Evolutionary conservation across 2,113 vertebrate species (phyloP).

Genomic region (Girardinichthys multiradiatus): DNA sequence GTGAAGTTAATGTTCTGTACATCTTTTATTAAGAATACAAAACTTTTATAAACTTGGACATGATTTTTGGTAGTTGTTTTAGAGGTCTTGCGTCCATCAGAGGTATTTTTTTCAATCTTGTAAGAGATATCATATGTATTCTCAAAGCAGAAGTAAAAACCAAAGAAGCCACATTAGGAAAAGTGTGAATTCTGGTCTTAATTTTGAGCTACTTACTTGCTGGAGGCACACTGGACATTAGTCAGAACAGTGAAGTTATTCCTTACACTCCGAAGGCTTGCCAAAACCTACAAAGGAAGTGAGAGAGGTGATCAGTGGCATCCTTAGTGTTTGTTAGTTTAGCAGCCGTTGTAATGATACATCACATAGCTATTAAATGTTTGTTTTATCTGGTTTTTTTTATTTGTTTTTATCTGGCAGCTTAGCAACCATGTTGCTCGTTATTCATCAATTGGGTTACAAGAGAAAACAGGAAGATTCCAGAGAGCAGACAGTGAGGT

Average conservation of each 20-base stretch:
- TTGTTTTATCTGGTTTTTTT: not conserved
- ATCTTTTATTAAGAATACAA: not conserved
- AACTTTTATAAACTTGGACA: not conserved
- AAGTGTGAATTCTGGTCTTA: not conserved
- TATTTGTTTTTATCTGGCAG: not conserved
- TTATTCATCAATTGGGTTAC: not conserved
- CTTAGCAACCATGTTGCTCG: not conserved
- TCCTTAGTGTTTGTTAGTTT: not conserved
- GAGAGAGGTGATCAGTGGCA: constrained; percentile 1
- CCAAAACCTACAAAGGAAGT: constrained; percentile 84
- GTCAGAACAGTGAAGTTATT: constrained; percentile 96
- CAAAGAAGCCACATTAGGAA: not conserved
- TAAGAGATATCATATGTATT: not conserved
- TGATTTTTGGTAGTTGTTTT: not conserved
- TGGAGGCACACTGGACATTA: constrained; percentile 92
- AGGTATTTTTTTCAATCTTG: not conserved
- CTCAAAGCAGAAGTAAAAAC: not conserved
- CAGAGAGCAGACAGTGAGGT: not conserved
- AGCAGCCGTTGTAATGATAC: not conserved
- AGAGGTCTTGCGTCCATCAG: not conserved
- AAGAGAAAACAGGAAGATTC: not conserved
- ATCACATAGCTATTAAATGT: not conserved
- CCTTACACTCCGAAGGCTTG: constrained; percentile 94
- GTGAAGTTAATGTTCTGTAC: not conserved
- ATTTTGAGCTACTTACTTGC: constrained; percentile 86